phyloP scores from a whole-genome alignment of 1,140 invertebrate genomes.

The Aphelinus certus region DNA sequence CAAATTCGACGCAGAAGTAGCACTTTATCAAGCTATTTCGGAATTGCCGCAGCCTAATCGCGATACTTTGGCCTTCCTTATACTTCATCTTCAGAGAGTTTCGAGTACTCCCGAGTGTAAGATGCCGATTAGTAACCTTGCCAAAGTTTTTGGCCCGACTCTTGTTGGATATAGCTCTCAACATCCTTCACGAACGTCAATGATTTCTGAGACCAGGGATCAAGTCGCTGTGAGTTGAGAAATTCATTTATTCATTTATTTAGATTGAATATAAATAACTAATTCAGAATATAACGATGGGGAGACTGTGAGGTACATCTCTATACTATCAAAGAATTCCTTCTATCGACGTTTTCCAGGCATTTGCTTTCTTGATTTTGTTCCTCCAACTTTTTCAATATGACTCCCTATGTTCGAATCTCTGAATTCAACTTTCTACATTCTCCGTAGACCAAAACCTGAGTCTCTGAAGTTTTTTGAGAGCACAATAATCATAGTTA shows the following conservation, averaged over 20 bases:
- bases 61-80: constrained; percentile 86
- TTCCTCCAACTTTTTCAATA: no score
- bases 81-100: constrained; percentile 85
- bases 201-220: constrained; percentile 72
- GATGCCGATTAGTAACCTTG: constrained; percentile 82
- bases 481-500: no score
- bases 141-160: constrained; percentile 86
- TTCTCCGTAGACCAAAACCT: no score
- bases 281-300: constrained; percentile 1
- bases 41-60: constrained; percentile 85
- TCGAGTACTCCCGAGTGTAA: constrained; percentile 76
- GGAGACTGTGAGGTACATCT: no score
- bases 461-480: no score
- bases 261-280: background rate
- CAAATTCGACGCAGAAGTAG: constrained; percentile 67
- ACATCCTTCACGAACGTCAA: constrained; percentile 71
- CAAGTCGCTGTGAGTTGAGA: constrained; percentile 67
- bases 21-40: constrained; percentile 75
- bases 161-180: constrained; percentile 81
- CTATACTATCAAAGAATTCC: no score
- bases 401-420: no score
- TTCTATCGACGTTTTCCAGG: no score
- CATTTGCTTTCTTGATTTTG: no score
- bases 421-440: no score
- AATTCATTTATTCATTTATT: background rate